Base-by-base conservation (phyloP, 2,113 vertebrate species). In the Elachura formosa region DNA sequence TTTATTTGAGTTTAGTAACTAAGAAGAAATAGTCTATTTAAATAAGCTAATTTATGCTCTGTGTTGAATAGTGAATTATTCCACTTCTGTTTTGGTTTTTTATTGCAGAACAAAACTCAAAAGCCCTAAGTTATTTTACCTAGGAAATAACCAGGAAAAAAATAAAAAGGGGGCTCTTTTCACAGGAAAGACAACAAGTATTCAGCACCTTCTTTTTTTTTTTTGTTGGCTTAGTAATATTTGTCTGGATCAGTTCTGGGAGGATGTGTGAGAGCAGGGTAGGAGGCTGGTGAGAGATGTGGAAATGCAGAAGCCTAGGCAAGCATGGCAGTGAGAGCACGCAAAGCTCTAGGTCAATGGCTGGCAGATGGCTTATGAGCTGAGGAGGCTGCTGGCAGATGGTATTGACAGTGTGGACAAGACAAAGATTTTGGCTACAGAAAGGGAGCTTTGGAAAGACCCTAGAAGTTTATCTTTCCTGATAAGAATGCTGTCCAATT, bases 311-410 rank as follows among this genome's bases (percentile, higher is more conserved):
- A 63, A 83, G 92, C 97, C 93, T 72, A 63, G 74, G 93, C 96
- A 93, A 48, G 84, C 90, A 92, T 75, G 89, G 96, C 93, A 95
- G 95, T 68, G 87, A 81, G 96, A 96, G 95, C 69, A 95, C 29
- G 86, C 89, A 93, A 94, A 95, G 90, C 96, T 92, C 90, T 22
- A 95, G 97, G 97, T 98, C 97, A 97, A 95, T 94, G 95, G 95
- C 97, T 97, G 97, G 97, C 98, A 98, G 98, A 98, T 98, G 98
- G 98, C 87, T 95, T 83, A 89, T 92, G 97, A 97, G 97, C 97
- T 94, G 94, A 95, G 84, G 90, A 89, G 95, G 94, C 84, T 93
- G 83, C 96, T 97, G 98, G 96, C 98, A 98, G 97, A 98, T 98
- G 97, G 98, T 97, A 95, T 80, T 97, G 96, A 97, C 97, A 97